Conservation (phyloP, 2,888 invertebrate species). For the Galerucella calmariensis region DNA sequence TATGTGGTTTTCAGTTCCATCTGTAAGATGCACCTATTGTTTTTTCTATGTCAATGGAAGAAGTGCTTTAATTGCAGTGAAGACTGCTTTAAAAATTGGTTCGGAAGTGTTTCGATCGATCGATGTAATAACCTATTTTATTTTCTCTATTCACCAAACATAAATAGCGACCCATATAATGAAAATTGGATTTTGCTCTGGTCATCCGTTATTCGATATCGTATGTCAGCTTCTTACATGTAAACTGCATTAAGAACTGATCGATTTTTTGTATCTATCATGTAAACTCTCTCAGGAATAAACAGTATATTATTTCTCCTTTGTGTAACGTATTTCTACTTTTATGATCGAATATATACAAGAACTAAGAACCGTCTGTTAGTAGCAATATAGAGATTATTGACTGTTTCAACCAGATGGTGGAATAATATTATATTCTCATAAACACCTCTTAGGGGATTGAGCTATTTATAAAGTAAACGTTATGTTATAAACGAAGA, state of each 20-base stretch:
- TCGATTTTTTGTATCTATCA: background rate
- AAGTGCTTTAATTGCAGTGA: too few species aligned
- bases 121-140: too few species aligned
- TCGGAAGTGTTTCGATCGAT: too few species aligned
- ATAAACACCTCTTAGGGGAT: background rate
- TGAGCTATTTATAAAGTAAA: background rate
- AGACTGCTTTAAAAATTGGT: too few species aligned
- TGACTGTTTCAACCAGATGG: slow-evolving; percentile 2
- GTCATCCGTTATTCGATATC: background rate
- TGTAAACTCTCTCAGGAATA: background rate
- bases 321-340: background rate
- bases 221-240: background rate
- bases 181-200: background rate
- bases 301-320: background rate
- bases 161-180: background rate
- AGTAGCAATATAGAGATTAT: background rate
- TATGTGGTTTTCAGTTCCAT: too few species aligned
- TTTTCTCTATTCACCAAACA: background rate
- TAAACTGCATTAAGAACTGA: background rate
- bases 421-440: background rate
- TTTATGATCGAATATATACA: slow-evolving; percentile 12
- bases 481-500: background rate
- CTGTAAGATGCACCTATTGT: too few species aligned
- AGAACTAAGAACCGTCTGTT: background rate
- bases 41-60: too few species aligned